Percentiles rank a stretch among this genome's conserved stretches.
phyloP scores from a whole-genome alignment of 2,797 vertebrate species.

The Crenichthys baileyi region DNA sequence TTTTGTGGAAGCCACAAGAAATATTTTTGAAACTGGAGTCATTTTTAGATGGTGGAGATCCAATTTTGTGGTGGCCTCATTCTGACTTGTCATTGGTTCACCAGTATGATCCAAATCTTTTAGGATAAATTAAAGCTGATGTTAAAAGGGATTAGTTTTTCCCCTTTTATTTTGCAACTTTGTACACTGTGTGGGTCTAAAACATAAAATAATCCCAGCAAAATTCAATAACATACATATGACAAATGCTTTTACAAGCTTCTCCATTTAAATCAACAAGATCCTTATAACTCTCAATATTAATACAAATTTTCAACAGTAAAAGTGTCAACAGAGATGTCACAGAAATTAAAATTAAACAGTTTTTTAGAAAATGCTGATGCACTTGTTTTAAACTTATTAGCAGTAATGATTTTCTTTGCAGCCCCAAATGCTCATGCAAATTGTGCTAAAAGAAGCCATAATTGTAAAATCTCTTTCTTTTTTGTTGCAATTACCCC shows the following conservation, averaged over 20 bases:
- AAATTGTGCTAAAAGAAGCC: conserved; percentile 1
- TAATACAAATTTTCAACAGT: background rate
- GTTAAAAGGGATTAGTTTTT: background rate
- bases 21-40: too few species aligned
- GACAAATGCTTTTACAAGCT: background rate
- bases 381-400: conserved; percentile 1
- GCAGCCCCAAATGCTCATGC: conserved; percentile 8
- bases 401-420: conserved; percentile 1
- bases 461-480: conserved; percentile 3
- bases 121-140: background rate
- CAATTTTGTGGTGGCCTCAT: background rate
- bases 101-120: background rate
- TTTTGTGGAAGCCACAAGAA: too few species aligned
- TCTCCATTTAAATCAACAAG: background rate
- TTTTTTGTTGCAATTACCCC: conserved; percentile 2
- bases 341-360: background rate
- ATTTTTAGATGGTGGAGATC: background rate
- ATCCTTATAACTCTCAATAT: background rate
- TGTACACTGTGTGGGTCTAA: background rate
- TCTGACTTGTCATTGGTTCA: background rate
- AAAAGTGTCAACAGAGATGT: background rate
- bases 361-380: background rate
- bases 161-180: background rate
- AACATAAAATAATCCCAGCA: background rate
- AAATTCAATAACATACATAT: background rate